Evolutionary conservation across 2,888 invertebrate genomes (phyloP).

Genomic region (Polydrusus tereticollis): DNA sequence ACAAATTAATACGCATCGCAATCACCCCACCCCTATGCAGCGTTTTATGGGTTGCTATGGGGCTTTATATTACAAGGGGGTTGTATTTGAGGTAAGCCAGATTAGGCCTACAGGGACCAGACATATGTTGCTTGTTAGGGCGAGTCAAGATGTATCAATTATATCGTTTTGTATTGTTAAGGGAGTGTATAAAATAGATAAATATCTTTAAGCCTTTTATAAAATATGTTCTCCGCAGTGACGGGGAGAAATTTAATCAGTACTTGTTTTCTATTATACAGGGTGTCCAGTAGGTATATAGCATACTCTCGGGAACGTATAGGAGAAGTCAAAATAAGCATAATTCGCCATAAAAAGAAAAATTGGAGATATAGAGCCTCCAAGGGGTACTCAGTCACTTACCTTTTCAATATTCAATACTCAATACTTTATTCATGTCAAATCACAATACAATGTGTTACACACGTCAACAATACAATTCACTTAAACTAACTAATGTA

Average conservation of each 20-base stretch:
- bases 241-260: conserved; percentile 4
- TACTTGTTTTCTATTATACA: no score
- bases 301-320: no score
- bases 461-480: no score
- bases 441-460: no score
- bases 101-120: conserved; percentile 57
- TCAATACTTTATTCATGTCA: no score
- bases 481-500: no score
- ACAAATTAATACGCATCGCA: neutral
- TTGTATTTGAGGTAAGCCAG: conserved; percentile 56
- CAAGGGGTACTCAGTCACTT: no score
- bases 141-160: conserved; percentile 57
- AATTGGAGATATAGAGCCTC: no score
- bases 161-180: conserved; percentile 47
- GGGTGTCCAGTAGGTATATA: no score
- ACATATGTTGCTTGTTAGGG: conserved; percentile 59
- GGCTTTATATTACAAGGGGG: conserved; percentile 28
- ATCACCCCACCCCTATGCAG: neutral
- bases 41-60: neutral
- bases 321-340: no score
- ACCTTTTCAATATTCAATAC: no score
- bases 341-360: no score
- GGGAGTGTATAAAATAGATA: conserved; percentile 39
- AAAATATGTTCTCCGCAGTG: conserved; percentile 1
- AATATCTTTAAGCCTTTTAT: conserved; percentile 42